Evolutionary conservation across 2,797 vertebrate species (phyloP).

Genomic region (Ciconia nigra): DNA sequence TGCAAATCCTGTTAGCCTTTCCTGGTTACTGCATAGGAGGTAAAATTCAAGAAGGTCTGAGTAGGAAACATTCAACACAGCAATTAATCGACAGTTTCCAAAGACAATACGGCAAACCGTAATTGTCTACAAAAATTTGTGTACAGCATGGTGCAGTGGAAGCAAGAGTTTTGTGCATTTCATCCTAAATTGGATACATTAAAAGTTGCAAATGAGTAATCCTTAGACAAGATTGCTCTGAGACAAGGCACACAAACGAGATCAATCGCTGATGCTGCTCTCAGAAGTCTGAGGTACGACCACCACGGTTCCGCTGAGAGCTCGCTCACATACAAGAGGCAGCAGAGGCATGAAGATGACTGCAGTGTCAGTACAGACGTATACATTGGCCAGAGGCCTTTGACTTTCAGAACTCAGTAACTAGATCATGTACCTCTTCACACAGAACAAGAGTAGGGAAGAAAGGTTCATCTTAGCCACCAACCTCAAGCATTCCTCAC

Average conservation of each 20-base stretch:
- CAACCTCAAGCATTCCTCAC: not conserved
- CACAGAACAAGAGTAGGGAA: not conserved
- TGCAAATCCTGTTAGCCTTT: not conserved
- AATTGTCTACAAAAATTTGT: not conserved
- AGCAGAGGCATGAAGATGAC: not conserved
- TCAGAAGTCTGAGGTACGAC: not conserved
- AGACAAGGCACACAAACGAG: not conserved
- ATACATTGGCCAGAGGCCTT: not conserved
- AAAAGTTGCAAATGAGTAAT: not conserved
- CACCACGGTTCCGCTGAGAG: not conserved
- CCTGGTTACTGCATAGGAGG: not conserved
- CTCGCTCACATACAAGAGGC: accelerated
- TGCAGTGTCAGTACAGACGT: accelerated
- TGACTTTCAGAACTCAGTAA: not conserved
- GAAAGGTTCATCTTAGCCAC: not conserved
- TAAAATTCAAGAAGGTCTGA: not conserved
- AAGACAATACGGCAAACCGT: not conserved
- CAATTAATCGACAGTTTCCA: not conserved
- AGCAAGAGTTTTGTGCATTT: not conserved
- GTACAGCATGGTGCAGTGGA: not conserved
- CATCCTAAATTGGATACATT: not conserved
- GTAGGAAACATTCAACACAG: not conserved
- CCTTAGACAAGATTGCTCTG: not conserved
- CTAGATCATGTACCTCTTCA: not conserved
- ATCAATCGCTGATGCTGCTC: not conserved